These are phyloP conservation scores for Cirrhinus molitorella DNA, from an alignment of 2,797 vertebrate species.

Conservation along the genomic window DNA sequence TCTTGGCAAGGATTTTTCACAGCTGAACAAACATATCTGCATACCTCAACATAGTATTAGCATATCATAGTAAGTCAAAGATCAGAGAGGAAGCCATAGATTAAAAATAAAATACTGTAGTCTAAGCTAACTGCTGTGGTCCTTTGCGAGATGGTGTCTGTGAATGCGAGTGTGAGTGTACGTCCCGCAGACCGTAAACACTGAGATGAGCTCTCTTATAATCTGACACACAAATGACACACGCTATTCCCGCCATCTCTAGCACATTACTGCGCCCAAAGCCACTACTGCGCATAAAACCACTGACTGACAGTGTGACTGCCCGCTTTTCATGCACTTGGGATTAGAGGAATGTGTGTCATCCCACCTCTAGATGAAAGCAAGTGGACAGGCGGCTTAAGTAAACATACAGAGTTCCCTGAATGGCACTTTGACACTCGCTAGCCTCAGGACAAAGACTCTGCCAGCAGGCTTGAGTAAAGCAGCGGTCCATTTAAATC, in stretches of 20 bases:
- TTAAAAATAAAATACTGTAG: neutral
- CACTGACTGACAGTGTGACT: conserved; percentile 28
- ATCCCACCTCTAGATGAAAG: conserved; percentile 45
- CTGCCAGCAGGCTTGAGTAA: conserved; percentile 10
- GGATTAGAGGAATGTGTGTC: conserved; percentile 34
- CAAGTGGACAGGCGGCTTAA: conserved; percentile 41
- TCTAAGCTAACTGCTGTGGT: neutral
- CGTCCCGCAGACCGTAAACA: conserved; percentile 31
- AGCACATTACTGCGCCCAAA: conserved; percentile 39
- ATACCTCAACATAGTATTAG: neutral
- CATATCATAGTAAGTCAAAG: neutral
- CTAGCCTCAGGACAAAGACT: conserved; percentile 34
- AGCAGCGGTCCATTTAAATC: conserved; percentile 40
- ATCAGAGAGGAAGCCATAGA: neutral
- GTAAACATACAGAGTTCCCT: conserved; percentile 23
- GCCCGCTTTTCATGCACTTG: conserved; percentile 26
- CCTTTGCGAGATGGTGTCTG: neutral
- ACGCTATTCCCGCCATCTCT: conserved; percentile 47
- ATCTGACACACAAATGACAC: conserved; percentile 57
- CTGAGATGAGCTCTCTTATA: conserved; percentile 36
- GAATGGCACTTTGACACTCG: conserved; percentile 32
- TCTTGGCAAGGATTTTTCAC: conserved; percentile 6
- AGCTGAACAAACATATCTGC: neutral
- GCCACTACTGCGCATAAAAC: conserved; percentile 22
- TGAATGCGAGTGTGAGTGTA: conserved; percentile 9